These are phyloP conservation scores for Agrilus biguttatus DNA, from an alignment of 2,888 invertebrate species.

Conservation along the genomic window DNA sequence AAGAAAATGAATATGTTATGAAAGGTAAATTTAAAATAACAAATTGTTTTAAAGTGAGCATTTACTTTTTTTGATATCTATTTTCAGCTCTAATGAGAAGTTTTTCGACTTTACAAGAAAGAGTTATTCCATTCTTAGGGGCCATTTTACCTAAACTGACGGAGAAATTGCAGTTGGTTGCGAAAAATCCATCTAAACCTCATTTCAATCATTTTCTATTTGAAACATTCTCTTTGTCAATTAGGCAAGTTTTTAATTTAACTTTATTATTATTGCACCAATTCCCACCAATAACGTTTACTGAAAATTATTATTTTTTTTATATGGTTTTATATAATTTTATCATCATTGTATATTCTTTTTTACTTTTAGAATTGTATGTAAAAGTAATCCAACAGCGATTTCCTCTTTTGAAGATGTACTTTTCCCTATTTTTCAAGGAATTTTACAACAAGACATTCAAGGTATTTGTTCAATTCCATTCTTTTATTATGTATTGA, in stretches of 20 bases:
- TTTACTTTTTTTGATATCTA: constrained; percentile 3
- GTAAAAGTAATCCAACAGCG: constrained; percentile 63
- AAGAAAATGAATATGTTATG: constrained; percentile 97
- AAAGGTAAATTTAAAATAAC: constrained; percentile 44
- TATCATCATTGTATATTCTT: constrained; percentile 3
- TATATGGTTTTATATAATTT: not conserved
- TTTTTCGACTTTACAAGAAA: constrained; percentile 67
- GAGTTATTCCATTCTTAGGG: constrained; percentile 63
- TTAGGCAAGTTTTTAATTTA: constrained; percentile 46
- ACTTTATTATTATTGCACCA: not conserved
- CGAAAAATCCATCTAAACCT: constrained; percentile 91
- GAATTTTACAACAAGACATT: constrained; percentile 85
- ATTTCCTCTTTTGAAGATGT: constrained; percentile 82
- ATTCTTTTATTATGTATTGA: constrained; percentile 1
- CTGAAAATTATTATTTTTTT: no score
- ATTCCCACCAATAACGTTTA: no score
- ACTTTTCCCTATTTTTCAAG: constrained; percentile 90
- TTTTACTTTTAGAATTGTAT: constrained; percentile 53
- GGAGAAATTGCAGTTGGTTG: constrained; percentile 63
- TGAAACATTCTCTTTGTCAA: constrained; percentile 80
- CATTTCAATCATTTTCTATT: constrained; percentile 98
- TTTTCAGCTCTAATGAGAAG: constrained; percentile 76
- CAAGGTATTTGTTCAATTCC: constrained; percentile 43
- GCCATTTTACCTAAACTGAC: constrained; percentile 75
- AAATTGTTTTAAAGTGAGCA: not conserved